A percentile compares a stretch with the other conserved stretches of the same genome.
Evolutionary conservation across 1,140 invertebrate genomes (phyloP).

Genomic region (Hydropsyche tenuis): DNA sequence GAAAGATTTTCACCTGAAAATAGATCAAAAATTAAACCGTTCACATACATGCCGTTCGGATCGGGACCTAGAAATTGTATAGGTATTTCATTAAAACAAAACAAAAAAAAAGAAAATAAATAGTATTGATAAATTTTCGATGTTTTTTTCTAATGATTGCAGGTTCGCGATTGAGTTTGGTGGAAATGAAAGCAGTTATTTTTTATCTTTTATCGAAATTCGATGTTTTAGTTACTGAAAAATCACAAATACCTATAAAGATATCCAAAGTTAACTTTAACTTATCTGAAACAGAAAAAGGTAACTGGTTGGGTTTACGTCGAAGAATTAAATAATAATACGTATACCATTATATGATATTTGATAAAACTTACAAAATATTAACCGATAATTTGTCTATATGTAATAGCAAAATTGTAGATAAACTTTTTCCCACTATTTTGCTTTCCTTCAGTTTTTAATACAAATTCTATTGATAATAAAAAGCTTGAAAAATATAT

Average conservation of each 20-base stretch:
- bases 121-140: too few species aligned
- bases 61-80: conserved; percentile 66
- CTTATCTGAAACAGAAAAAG: background rate
- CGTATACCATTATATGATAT: too few species aligned
- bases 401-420: too few species aligned
- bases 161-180: background rate
- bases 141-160: too few species aligned
- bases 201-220: background rate
- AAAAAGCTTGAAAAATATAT: too few species aligned
- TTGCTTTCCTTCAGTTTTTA: too few species aligned
- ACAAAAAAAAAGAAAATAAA: too few species aligned
- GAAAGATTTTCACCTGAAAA: conserved; percentile 56
- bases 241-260: background rate
- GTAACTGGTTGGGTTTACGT: background rate
- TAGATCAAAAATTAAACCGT: conserved; percentile 54
- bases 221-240: background rate
- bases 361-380: too few species aligned
- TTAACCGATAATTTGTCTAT: too few species aligned
- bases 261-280: background rate
- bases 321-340: background rate
- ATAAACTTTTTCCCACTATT: too few species aligned
- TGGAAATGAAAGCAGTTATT: background rate
- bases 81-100: conserved; percentile 52
- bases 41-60: conserved; percentile 63
- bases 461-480: too few species aligned